Conservation (phyloP, 2,888 invertebrate genomes). For the Drosophila merina region DNA sequence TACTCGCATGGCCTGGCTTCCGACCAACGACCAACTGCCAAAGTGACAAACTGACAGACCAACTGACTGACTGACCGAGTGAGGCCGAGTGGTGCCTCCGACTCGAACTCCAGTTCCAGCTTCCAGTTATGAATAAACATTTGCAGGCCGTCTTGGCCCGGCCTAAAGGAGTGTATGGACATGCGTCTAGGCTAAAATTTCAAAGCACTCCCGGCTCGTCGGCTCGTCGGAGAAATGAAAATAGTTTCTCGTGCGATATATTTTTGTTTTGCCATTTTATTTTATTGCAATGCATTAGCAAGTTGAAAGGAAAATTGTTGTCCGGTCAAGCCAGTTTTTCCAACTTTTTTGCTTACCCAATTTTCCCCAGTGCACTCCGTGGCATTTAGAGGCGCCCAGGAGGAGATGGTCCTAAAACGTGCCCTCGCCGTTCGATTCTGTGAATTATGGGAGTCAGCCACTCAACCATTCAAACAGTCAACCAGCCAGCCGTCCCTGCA, state of each 20-base stretch:
- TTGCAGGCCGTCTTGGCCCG: conserved; percentile 43
- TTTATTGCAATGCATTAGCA: conserved; percentile 63
- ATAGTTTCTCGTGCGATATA: conserved; percentile 51
- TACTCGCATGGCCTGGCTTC: conserved; percentile 50
- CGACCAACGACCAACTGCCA: conserved; percentile 17
- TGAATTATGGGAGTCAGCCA: conserved; percentile 64
- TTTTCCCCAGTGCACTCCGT: conserved; percentile 37
- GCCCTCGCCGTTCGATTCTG: conserved; percentile 38
- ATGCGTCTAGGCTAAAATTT: conserved; percentile 30
- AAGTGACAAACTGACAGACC: conserved; percentile 35
- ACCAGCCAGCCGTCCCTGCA: conserved; percentile 23
- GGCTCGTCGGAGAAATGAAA: conserved; percentile 48
- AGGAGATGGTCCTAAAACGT: conserved; percentile 45
- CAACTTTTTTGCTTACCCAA: neutral
- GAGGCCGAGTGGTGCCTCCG: conserved; percentile 7
- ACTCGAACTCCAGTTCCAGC: conserved; percentile 3
- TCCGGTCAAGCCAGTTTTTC: conserved; percentile 37
- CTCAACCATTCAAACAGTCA: too few species aligned
- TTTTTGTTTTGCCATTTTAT: conserved; percentile 36
- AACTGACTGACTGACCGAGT: conserved; percentile 46
- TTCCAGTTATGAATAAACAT: conserved; percentile 68
- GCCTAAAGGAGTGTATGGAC: conserved; percentile 41
- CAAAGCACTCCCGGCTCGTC: conserved; percentile 14
- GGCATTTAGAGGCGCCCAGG: conserved; percentile 24
- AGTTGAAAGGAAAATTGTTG: conserved; percentile 63